Percentiles rank a stretch among this genome's conserved stretches.
These are phyloP conservation scores for Porites lutea DNA, from an alignment of 64 coral and sea anemone genomes.

Conservation along the genomic window DNA sequence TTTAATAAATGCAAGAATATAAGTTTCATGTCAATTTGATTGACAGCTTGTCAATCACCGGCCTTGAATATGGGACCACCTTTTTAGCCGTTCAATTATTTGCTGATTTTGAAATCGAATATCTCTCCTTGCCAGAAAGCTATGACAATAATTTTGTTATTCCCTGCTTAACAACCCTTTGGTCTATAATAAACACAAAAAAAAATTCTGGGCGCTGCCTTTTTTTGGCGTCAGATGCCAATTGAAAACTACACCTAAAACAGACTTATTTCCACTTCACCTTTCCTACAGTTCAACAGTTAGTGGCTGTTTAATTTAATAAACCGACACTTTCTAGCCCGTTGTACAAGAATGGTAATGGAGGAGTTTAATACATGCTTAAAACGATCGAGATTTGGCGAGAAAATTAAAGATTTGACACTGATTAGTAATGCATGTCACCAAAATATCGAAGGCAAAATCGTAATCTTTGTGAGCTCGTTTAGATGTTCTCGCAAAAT, in stretches of 20 bases:
- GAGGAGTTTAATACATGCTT: no score
- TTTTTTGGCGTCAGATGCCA: not conserved
- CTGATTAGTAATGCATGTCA: no score
- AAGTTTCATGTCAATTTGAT: constrained; percentile 29
- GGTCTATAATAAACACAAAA: no score
- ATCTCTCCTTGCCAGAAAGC: constrained; percentile 21
- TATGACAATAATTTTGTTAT: not conserved
- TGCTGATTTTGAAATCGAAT: constrained; percentile 6
- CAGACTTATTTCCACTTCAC: not conserved
- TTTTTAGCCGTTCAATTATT: not conserved
- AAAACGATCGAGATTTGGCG: no score
- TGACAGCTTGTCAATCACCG: constrained; percentile 22
- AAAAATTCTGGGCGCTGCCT: not conserved
- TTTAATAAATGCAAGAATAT: not conserved
- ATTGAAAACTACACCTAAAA: not conserved
- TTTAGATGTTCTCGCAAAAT: no score
- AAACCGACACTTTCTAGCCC: not conserved
- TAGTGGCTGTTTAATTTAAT: not conserved
- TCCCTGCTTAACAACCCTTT: no score
- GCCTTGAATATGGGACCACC: not conserved
- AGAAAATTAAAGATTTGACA: no score
- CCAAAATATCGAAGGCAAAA: no score
- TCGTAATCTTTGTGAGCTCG: no score
- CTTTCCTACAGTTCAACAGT: not conserved
- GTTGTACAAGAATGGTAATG: not conserved